phyloP scores from a whole-genome alignment of 2,888 invertebrate genomes.

The Mesorhabditis spiculigera region DNA sequence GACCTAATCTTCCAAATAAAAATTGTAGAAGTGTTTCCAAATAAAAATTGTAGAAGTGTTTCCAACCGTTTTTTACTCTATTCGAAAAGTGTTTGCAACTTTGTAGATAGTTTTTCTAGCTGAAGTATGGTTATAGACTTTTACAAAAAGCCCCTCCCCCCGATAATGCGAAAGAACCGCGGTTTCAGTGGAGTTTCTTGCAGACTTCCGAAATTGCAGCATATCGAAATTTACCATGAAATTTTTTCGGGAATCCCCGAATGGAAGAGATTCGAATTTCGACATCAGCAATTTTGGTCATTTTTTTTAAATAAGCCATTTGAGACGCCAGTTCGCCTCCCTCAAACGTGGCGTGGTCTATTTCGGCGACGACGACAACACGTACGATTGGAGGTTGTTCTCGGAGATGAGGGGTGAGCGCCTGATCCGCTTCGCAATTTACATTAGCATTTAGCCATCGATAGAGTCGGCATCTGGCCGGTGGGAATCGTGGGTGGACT shows the following conservation, averaged over 20 bases:
- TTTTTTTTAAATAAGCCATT: constrained; percentile 10
- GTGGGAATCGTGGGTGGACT: constrained; percentile 93
- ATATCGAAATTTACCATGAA: not conserved
- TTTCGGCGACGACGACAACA: constrained; percentile 76
- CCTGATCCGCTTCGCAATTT: not conserved
- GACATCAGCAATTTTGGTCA: too few species aligned
- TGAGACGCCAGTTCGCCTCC: constrained; percentile 36
- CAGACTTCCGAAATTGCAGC: not conserved
- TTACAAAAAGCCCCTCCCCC: too few species aligned
- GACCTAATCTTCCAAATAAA: not conserved
- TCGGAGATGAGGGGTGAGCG: constrained; percentile 66
- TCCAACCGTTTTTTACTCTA: too few species aligned
- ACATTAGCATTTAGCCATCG: constrained; percentile 47
- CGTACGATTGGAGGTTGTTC: constrained; percentile 70
- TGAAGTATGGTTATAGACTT: too few species aligned
- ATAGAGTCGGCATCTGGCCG: constrained; percentile 81
- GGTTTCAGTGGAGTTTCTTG: not conserved
- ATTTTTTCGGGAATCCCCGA: not conserved
- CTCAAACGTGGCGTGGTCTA: constrained; percentile 69
- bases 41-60: too few species aligned
- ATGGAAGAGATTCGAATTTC: not conserved
- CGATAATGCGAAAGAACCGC: too few species aligned
- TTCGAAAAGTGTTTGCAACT: too few species aligned
- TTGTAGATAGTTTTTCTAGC: too few species aligned
- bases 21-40: too few species aligned